Evolutionary conservation across 2,888 invertebrate genomes (phyloP).

Genomic region (Thymelicus acteon): DNA sequence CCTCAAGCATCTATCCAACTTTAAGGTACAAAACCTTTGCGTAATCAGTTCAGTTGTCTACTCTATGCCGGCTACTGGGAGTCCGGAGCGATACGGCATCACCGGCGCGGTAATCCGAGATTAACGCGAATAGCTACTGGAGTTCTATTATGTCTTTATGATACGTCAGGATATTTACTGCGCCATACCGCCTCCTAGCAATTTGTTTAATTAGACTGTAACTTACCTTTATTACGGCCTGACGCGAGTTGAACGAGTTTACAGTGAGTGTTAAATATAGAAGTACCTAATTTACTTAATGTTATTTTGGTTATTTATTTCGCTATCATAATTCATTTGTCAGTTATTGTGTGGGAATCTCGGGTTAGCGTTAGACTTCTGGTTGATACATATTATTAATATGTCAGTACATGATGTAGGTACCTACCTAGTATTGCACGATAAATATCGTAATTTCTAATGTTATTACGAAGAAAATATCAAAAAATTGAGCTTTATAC

Average conservation of each 20-base stretch:
- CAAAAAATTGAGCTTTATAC: no score
- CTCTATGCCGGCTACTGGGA: constrained; percentile 63
- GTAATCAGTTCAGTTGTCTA: constrained; percentile 36
- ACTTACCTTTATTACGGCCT: constrained; percentile 1
- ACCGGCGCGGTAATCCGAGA: constrained; percentile 69
- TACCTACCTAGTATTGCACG: no score
- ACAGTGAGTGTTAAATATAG: constrained; percentile 16
- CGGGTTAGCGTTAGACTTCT: no score
- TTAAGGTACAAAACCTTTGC: no score
- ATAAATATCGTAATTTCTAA: no score
- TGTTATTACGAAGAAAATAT: no score
- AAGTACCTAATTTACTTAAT: constrained; percentile 4
- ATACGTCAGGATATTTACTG: constrained; percentile 42
- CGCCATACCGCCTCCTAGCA: constrained; percentile 10
- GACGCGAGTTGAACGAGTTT: constrained; percentile 12
- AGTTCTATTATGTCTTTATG: constrained; percentile 64
- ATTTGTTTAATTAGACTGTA: constrained; percentile 21
- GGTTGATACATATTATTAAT: no score
- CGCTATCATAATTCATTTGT: background rate
- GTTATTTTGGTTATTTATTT: background rate
- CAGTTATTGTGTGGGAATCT: no score
- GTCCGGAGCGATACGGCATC: constrained; percentile 69
- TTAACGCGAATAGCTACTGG: constrained; percentile 72
- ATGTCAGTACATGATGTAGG: no score
- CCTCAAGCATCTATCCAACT: no score